These are phyloP conservation scores for Sabatieria punctata DNA, from an alignment of 2,888 invertebrate genomes.

Conservation along the genomic window DNA sequence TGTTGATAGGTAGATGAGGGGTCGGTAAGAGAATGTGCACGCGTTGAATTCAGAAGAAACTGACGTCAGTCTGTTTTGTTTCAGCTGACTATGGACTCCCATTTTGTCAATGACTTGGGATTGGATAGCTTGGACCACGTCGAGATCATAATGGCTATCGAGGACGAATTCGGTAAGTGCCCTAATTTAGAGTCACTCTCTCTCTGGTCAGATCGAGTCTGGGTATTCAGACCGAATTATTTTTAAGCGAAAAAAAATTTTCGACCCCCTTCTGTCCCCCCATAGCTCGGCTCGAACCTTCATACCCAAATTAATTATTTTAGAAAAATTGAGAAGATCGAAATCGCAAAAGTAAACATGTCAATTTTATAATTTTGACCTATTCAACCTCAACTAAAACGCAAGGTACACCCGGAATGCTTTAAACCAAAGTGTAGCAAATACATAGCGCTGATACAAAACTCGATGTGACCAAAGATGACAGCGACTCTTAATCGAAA, in stretches of 20 bases:
- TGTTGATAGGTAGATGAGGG: background rate
- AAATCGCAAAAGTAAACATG: too few relatives aligned
- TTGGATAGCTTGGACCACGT: constrained; percentile 96
- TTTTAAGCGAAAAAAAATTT: constrained; percentile 5
- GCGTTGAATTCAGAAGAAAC: background rate
- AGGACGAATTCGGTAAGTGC: constrained; percentile 77
- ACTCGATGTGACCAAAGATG: too few relatives aligned
- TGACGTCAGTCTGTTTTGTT: background rate
- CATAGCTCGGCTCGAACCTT: too few relatives aligned
- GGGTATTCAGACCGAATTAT: background rate
- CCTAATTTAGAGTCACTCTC: background rate
- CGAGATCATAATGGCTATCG: constrained; percentile 98
- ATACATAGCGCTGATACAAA: too few relatives aligned
- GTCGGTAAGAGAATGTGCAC: constrained; percentile 1
- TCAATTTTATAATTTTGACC: too few relatives aligned
- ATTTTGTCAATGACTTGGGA: constrained; percentile 91
- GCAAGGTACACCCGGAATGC: too few relatives aligned
- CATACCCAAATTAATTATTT: too few relatives aligned
- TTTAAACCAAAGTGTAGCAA: too few relatives aligned
- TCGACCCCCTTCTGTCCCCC: too few relatives aligned
- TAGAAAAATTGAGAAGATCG: too few relatives aligned
- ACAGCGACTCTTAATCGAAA: too few relatives aligned
- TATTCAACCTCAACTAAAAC: too few relatives aligned
- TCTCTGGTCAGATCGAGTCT: background rate
- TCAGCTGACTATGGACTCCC: constrained; percentile 72